Evolutionary conservation across 2,113 vertebrate species (phyloP).

Genomic region (Eulacestoma nigropectus): DNA sequence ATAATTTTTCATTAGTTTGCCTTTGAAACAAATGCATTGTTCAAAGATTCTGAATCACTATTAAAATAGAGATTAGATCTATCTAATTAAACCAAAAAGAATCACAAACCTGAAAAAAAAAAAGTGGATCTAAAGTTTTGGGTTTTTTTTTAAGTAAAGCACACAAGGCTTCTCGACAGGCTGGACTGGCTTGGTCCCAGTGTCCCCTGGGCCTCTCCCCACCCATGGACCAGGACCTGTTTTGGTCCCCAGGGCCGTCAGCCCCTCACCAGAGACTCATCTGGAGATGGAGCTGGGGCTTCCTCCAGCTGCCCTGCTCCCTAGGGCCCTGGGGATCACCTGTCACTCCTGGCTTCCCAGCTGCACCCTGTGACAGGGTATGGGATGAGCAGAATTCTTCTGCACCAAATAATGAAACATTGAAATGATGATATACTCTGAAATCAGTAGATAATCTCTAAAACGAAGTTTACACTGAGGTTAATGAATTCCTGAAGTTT

Average conservation of each 20-base stretch:
- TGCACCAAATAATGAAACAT: not conserved
- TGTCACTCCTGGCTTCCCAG: not conserved
- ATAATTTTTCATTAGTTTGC: not conserved
- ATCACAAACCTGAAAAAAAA: not conserved
- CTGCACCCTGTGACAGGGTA: not conserved
- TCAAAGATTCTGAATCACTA: not conserved
- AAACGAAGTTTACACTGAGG: not conserved
- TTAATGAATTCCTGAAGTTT: not conserved
- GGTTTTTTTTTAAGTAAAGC: not conserved
- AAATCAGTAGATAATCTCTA: not conserved
- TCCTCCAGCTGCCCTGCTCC: not conserved
- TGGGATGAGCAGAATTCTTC: not conserved
- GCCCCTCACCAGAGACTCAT: not conserved
- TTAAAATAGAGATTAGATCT: not conserved
- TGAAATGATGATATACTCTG: not conserved
- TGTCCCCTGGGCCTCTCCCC: not conserved
- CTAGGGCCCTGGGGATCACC: not conserved
- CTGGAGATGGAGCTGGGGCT: not conserved
- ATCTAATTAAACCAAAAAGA: not conserved
- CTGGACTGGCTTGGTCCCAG: not conserved
- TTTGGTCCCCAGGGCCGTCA: not conserved
- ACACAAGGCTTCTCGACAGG: not conserved
- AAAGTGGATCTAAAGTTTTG: fast-evolving
- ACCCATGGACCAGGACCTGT: not conserved
- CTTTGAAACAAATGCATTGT: not conserved